A percentile compares a stretch with the other conserved stretches of the same genome.
phyloP scores from a whole-genome alignment of 2,797 vertebrate species.

The Sebastiscus tertius region DNA sequence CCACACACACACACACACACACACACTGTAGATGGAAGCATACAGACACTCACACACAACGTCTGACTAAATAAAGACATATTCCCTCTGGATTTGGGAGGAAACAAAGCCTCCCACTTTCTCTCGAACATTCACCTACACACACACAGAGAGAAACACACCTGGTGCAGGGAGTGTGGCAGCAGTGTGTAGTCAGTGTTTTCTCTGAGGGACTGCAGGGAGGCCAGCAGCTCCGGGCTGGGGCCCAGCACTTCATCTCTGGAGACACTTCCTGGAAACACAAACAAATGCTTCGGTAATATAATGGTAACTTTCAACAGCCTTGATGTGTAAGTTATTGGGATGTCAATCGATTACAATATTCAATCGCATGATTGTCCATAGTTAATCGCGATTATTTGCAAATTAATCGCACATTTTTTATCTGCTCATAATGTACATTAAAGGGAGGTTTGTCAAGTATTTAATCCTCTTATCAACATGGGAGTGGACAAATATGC shows the following conservation, averaged over 20 bases:
- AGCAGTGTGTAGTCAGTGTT: conserved; percentile 81
- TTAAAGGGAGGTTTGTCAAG: no score
- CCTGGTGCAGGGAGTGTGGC: conserved; percentile 84
- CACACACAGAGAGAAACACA: conserved; percentile 50
- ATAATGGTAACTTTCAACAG: background rate
- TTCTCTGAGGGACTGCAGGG: conserved; percentile 78
- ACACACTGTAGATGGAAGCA: background rate
- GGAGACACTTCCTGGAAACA: conserved; percentile 61
- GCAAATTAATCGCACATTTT: no score
- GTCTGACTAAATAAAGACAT: conserved; percentile 45
- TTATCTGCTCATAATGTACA: no score
- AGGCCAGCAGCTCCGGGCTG: conserved; percentile 76
- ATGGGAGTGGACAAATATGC: no score
- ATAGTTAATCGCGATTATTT: no score
- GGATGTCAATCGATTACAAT: no score
- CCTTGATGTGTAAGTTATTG: background rate
- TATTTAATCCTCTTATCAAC: no score
- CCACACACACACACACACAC: background rate
- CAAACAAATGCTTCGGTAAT: conserved; percentile 17
- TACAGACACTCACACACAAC: background rate
- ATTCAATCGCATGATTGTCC: no score
- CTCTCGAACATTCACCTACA: background rate
- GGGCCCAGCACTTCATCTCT: conserved; percentile 47
- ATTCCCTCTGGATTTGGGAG: conserved; percentile 24
- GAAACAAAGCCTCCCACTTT: background rate